Percentiles rank a stretch among this genome's conserved stretches.
phyloP scores from a whole-genome alignment of 92 coral and sea anemone species.

The Epizoanthus ramosus region DNA sequence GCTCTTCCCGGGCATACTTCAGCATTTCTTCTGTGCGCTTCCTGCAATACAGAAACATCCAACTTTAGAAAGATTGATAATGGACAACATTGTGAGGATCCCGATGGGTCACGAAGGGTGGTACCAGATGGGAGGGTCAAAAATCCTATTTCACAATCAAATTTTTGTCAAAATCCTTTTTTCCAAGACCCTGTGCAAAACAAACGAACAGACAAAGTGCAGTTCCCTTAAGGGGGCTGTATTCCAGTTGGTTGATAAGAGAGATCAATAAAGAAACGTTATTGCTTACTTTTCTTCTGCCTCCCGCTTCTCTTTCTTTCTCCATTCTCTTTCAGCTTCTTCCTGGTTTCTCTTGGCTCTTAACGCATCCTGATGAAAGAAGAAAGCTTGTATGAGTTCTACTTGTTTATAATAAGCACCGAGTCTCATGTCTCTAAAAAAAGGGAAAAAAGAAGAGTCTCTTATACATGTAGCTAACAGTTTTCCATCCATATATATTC shows the following conservation, averaged over 20 bases:
- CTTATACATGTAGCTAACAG: no score
- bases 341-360: conserved; percentile 98
- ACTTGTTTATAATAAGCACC: neutral
- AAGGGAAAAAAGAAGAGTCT: no score
- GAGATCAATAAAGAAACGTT: no score
- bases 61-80: neutral
- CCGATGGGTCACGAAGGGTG: neutral
- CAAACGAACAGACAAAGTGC: no score
- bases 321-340: conserved; percentile 98
- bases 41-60: conserved; percentile 46
- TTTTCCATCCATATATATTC: no score
- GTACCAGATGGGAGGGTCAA: no score
- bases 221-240: no score
- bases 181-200: no score
- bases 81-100: neutral
- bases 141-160: neutral
- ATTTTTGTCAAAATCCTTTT: no score
- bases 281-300: conserved; percentile 83
- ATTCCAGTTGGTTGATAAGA: no score
- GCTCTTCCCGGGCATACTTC: conserved; percentile 85
- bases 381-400: neutral
- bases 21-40: conserved; percentile 89
- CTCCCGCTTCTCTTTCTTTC: conserved; percentile 89
- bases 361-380: conserved; percentile 70
- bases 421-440: neutral